Conservation (phyloP, 2,888 invertebrate genomes). For the Cheilosia soror region DNA sequence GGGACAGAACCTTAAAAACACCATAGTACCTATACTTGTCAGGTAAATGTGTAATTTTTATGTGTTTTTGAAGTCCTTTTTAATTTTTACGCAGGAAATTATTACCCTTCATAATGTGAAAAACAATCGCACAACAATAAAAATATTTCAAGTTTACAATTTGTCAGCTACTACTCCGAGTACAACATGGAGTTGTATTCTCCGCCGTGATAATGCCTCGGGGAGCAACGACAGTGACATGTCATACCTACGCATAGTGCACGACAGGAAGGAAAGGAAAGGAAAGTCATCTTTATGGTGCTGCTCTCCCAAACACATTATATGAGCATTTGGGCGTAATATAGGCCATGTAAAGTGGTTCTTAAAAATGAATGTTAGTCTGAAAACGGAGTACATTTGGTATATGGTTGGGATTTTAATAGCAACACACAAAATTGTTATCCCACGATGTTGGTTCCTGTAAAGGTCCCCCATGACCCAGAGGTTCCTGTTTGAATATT, state of each 20-base stretch:
- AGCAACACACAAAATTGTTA: slow-evolving; percentile 25
- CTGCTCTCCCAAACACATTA: neutral
- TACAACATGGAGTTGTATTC: neutral
- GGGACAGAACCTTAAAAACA: too few species aligned
- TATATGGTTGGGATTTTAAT: slow-evolving; percentile 4
- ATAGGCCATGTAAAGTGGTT: slow-evolving; percentile 50
- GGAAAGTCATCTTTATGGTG: neutral
- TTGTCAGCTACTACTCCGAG: slow-evolving; percentile 13
- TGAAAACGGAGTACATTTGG: slow-evolving; percentile 22
- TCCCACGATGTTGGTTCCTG: slow-evolving; percentile 9
- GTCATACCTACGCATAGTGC: neutral
- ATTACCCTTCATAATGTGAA: slow-evolving; percentile 44
- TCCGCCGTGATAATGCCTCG: slow-evolving; percentile 14
- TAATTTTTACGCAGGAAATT: slow-evolving; percentile 49
- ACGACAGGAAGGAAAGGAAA: neutral
- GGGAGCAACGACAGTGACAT: slow-evolving; percentile 28
- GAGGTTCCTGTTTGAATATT: neutral
- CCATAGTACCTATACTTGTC: too few species aligned
- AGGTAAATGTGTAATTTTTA: too few species aligned
- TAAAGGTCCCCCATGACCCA: slow-evolving; percentile 6
- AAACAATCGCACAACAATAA: slow-evolving; percentile 58
- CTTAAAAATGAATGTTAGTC: slow-evolving; percentile 44
- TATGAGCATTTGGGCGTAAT: neutral
- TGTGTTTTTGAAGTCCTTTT: too few species aligned
- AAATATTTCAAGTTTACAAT: slow-evolving; percentile 56